A percentile compares a stretch with the other conserved stretches of the same genome.
phyloP scores from a whole-genome alignment of 2,113 vertebrate genomes.

The Pardalotus punctatus region DNA sequence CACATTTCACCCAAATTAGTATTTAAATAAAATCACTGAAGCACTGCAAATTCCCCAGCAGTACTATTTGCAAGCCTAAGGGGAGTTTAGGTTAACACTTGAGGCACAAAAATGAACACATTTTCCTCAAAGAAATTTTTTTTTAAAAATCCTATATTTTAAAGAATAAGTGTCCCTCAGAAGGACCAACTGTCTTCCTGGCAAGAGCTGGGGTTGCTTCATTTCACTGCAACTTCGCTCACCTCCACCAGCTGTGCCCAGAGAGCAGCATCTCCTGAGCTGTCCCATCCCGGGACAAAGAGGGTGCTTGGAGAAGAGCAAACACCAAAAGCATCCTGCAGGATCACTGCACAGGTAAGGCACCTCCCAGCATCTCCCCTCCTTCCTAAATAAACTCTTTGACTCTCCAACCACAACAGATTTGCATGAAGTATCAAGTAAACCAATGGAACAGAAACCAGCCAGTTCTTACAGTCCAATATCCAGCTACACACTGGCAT shows the following conservation, averaged over 20 bases:
- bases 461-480: background rate
- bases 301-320: background rate
- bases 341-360: background rate
- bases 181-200: background rate
- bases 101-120: background rate
- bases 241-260: background rate
- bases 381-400: background rate
- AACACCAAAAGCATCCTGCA: background rate
- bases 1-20: background rate
- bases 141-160: background rate
- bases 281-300: background rate
- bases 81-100: background rate
- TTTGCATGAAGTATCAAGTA: background rate
- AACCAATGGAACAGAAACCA: conserved; percentile 4
- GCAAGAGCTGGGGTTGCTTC: background rate
- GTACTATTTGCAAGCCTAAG: background rate
- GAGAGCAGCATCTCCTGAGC: background rate
- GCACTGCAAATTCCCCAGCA: background rate
- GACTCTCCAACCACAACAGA: background rate
- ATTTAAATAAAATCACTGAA: background rate
- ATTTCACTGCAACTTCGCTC: background rate
- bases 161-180: background rate
- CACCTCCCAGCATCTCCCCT: background rate
- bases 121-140: background rate
- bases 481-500: background rate